Percentiles rank a stretch among this genome's conserved stretches.
These are phyloP conservation scores for Homalodisca vitripennis DNA, from an alignment of 1,140 invertebrate species.

Conservation along the genomic window DNA sequence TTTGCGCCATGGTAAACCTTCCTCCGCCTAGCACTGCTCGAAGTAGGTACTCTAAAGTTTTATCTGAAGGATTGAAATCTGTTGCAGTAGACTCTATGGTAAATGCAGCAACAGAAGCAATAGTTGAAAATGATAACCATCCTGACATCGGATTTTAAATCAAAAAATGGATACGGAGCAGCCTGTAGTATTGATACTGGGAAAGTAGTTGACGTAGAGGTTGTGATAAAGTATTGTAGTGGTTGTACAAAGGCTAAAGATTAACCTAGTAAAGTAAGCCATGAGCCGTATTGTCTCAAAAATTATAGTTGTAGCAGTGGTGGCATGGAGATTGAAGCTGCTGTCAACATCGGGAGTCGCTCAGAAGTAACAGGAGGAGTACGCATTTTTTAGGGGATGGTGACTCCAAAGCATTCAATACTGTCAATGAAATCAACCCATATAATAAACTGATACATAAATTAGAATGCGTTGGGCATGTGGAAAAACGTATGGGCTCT, in stretches of 20 bases:
- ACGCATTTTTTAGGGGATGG: background rate
- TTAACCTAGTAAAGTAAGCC: background rate
- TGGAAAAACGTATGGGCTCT: too few species aligned
- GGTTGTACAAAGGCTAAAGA: slow-evolving; percentile 14
- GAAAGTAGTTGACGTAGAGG: background rate
- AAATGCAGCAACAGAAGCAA: background rate
- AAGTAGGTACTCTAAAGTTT: too few species aligned
- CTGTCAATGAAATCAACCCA: background rate
- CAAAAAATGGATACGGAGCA: background rate
- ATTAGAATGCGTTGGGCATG: too few species aligned
- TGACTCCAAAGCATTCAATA: background rate
- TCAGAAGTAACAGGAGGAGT: background rate
- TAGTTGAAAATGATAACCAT: background rate
- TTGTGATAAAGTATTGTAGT: slow-evolving; percentile 10
- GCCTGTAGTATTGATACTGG: background rate
- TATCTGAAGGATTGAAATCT: background rate
- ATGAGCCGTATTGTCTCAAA: background rate
- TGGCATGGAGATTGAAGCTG: background rate
- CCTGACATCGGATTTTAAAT: background rate
- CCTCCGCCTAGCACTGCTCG: slow-evolving; percentile 13
- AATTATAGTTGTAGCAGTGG: background rate
- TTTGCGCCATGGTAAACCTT: background rate
- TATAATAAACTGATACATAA: too few species aligned
- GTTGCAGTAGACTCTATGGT: background rate
- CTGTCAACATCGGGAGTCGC: too few species aligned